Evolutionary conservation across 2,888 invertebrate species (phyloP), one percentile per base, ranked within the genome.

Genomic region (Anorthoa munda): DNA sequence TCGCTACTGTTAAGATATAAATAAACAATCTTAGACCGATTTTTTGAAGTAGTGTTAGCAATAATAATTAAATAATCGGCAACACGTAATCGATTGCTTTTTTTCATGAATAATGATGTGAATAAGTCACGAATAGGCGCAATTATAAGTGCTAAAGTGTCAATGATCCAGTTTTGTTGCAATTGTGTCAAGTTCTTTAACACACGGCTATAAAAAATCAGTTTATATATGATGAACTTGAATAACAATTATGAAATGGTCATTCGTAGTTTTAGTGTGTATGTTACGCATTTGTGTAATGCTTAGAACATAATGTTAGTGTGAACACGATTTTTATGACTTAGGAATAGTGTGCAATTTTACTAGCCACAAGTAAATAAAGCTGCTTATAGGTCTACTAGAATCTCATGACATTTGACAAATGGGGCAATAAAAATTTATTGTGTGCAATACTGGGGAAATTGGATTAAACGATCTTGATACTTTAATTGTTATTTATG

Each of bases 151-250:
- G 71, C 67, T 81, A 45, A 66, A 83, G 71, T 87, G 82, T 79
- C 82, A 85, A 80, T 87, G 84, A 79, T 83, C 84, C 66, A 83
- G 76, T 82, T 86, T 82, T 77, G 64, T 72, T 72, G 55, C 39
- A 86, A 83, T 80, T 67, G 80, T 89, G 88, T 88, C 88, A 88
- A 88, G 88, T 88, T 87, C 84, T 83, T 85, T 84, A 85, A 80
- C 86, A 85, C 72, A 72, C 69, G 69, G 67, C 56, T 55, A 74
- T 79, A 75, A 81, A 84, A 86, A 75, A 63, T 31, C 9, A 64
- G 56, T 63, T 61, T 63, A 60, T 58, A 67, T 64, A 67, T 66
- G 88, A 80, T 78, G 77, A 78, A 78, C 82, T 82, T 86, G 83
- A 85, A 85, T 60, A 64, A 76, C 31, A 81, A 86, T 84, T 73